Percentiles rank a stretch among this genome's conserved stretches.
phyloP scores from a whole-genome alignment of 1,140 invertebrate species.

The Pseudoatta argentina region DNA sequence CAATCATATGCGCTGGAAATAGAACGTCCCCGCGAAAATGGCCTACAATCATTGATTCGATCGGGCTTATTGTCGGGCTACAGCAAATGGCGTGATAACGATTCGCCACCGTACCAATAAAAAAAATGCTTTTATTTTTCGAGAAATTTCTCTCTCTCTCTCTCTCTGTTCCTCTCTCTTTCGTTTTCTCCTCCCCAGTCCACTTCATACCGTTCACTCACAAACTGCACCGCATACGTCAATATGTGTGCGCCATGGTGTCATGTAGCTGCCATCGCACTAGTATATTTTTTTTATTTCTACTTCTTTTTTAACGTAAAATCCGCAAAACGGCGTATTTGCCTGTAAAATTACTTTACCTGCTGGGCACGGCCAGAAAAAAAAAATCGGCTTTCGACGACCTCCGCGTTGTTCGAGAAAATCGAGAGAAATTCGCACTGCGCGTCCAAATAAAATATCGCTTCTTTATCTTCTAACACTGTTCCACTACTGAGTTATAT shows the following conservation, averaged over 20 bases:
- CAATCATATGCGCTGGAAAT: conserved; percentile 7
- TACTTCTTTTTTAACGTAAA: conserved; percentile 48
- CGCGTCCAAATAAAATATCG: conserved; percentile 50
- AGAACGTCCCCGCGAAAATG: conserved; percentile 13
- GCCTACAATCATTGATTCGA: conserved; percentile 63
- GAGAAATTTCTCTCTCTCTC: conserved; percentile 36
- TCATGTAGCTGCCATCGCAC: conserved; percentile 50
- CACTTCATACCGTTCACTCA: conserved; percentile 53
- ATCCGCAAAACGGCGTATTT: conserved; percentile 55
- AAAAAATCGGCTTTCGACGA: conserved; percentile 35
- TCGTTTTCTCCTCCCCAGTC: background rate
- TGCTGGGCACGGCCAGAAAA: background rate
- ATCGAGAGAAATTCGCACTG: conserved; percentile 54
- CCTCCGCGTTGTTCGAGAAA: conserved; percentile 30
- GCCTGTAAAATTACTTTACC: conserved; percentile 62
- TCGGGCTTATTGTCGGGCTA: conserved; percentile 52
- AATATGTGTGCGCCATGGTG: conserved; percentile 47
- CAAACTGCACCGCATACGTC: conserved; percentile 58
- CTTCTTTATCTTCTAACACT: conserved; percentile 47
- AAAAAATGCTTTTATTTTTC: conserved; percentile 59
- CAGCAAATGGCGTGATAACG: conserved; percentile 64
- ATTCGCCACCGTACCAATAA: conserved; percentile 47
- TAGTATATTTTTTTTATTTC: conserved; percentile 47
- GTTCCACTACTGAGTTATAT: conserved; percentile 59
- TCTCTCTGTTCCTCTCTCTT: background rate